phyloP scores from a whole-genome alignment of 35 echinoderm and acorn worm species.

The Amphiura filiformis region DNA sequence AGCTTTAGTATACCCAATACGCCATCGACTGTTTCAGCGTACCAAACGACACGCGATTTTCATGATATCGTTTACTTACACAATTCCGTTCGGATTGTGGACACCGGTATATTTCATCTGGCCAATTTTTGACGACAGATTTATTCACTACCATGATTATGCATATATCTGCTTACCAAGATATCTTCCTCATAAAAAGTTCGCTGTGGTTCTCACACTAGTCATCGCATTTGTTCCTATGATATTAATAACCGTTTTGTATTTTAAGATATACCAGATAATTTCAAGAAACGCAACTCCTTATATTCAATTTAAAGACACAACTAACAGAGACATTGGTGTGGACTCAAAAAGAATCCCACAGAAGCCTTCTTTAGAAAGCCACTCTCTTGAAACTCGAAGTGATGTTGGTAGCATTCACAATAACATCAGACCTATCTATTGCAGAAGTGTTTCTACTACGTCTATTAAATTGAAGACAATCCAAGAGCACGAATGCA shows the following conservation, averaged over 20 bases:
- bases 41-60: neutral
- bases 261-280: too few species aligned
- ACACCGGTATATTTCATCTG: neutral
- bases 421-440: too few species aligned
- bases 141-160: neutral
- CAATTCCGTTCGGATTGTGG: conserved; percentile 24
- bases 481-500: too few species aligned
- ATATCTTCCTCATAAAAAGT: neutral
- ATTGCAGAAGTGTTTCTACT: too few species aligned
- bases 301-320: too few species aligned
- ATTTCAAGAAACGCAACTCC: too few species aligned
- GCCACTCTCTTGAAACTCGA: too few species aligned
- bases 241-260: neutral
- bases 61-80: conserved; percentile 23
- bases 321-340: too few species aligned
- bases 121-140: neutral
- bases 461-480: too few species aligned
- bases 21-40: conserved; percentile 10
- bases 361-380: too few species aligned
- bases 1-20: conserved; percentile 30
- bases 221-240: conserved; percentile 15
- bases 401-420: too few species aligned
- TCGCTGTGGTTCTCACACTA: conserved; percentile 1
- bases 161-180: conserved; percentile 5
- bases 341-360: too few species aligned